phyloP scores from a whole-genome alignment of 2,797 vertebrate genomes.

The Myotis vivesi region DNA sequence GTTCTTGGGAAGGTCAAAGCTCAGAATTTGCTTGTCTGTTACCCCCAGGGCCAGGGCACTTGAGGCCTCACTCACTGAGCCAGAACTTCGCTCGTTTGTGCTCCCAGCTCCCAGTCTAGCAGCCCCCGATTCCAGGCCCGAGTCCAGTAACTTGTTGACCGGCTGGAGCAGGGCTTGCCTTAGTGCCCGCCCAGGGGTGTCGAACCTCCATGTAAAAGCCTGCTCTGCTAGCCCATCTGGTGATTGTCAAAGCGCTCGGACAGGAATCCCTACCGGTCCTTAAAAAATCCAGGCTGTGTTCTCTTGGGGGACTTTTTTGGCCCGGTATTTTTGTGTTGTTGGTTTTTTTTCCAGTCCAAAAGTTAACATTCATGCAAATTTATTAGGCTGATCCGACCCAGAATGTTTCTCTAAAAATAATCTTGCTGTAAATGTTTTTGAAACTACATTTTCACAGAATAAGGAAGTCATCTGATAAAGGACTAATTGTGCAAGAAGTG shows the following conservation, averaged over 20 bases:
- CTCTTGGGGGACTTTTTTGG: neutral
- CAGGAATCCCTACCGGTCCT: neutral
- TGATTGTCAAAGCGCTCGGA: neutral
- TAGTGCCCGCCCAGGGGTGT: neutral
- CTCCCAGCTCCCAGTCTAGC: neutral
- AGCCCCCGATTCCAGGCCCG: neutral
- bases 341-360: neutral
- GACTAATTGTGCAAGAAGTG: constrained; percentile 36
- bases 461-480: constrained; percentile 46
- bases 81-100: neutral
- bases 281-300: neutral
- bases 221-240: neutral
- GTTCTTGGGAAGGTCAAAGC: neutral
- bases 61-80: neutral
- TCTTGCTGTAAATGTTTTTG: constrained; percentile 24
- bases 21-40: neutral
- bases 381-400: neutral
- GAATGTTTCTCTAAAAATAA: constrained; percentile 33
- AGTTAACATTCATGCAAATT: neutral
- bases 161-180: neutral
- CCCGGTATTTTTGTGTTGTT: too few species aligned
- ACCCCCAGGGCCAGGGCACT: neutral
- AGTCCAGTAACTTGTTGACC: neutral
- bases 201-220: neutral
- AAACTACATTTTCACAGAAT: neutral